These are phyloP conservation scores for Bradypus variegatus DNA, from an alignment of 2,797 vertebrate species.

Conservation along the genomic window DNA sequence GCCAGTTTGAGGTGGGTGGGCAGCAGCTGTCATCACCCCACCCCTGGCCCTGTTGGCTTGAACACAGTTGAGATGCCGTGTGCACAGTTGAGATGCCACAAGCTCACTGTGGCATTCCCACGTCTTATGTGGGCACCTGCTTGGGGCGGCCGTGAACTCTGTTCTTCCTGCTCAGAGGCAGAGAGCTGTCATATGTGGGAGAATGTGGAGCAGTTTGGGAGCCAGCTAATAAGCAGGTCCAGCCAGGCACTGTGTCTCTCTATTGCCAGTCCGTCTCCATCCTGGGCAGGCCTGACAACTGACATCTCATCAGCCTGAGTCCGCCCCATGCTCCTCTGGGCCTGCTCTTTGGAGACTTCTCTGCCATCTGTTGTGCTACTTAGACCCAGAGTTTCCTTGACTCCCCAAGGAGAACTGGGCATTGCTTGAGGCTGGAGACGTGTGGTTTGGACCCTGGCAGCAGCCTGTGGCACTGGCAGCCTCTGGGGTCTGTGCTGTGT, in stretches of 20 bases:
- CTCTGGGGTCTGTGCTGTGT: not conserved
- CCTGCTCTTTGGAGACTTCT: constrained; percentile 9
- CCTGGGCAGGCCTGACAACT: not conserved
- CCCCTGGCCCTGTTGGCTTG: not conserved
- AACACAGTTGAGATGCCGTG: too few relatives aligned
- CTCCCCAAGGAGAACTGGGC: constrained; percentile 23
- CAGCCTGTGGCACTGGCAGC: not conserved
- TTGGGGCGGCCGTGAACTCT: not conserved
- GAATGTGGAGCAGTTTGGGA: not conserved
- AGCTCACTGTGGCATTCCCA: not conserved
- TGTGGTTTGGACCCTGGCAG: not conserved
- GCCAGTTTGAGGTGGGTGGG: not conserved
- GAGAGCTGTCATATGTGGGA: not conserved
- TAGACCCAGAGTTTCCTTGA: not conserved
- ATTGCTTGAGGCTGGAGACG: not conserved
- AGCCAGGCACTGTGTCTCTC: not conserved
- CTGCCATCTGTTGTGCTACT: not conserved
- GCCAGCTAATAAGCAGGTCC: not conserved
- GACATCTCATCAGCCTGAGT: not conserved
- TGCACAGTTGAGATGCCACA: not conserved
- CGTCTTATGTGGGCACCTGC: not conserved
- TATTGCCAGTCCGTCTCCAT: not conserved
- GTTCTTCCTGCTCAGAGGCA: not conserved
- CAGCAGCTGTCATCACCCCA: not conserved
- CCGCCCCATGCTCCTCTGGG: not conserved